Percentiles rank a stretch among this genome's conserved stretches.
Conservation (phyloP, 35 echinoderm and acorn worm genomes). For the Heliocidaris tuberculata region DNA sequence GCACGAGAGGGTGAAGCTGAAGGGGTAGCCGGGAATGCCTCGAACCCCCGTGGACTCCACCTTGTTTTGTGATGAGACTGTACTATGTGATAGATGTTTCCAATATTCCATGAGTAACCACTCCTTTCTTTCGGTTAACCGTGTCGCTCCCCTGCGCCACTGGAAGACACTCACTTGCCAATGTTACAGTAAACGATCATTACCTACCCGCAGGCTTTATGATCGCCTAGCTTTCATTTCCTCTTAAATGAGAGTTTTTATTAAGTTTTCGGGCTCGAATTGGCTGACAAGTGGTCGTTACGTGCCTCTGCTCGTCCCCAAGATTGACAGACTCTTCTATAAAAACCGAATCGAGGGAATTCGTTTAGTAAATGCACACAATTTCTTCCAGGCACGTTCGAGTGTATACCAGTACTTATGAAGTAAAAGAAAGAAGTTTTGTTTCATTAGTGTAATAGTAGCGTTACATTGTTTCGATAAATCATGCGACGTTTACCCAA, state of each 20-base stretch:
- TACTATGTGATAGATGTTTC: background rate
- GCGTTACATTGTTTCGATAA: background rate
- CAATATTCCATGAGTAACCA: background rate
- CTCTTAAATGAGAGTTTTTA: constrained; percentile 31
- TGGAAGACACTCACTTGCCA: background rate
- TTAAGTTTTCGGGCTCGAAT: constrained; percentile 21
- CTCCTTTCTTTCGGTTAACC: background rate
- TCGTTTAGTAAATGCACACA: background rate
- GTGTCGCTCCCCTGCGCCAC: background rate
- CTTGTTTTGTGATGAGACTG: background rate
- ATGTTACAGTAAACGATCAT: background rate
- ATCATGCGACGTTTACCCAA: background rate
- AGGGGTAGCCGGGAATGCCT: background rate
- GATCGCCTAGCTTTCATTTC: constrained; percentile 17
- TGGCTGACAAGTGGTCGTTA: constrained; percentile 38
- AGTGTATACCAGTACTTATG: background rate
- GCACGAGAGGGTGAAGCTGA: background rate
- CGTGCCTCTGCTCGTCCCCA: background rate
- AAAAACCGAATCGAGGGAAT: constrained; percentile 40
- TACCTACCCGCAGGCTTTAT: constrained; percentile 13
- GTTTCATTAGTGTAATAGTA: no score
- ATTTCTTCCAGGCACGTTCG: background rate
- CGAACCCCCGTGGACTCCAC: background rate
- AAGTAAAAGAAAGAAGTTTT: no score
- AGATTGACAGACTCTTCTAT: constrained; percentile 79